Base-by-base conservation (phyloP, 2,888 invertebrate genomes). In the Fragum whitleyi region DNA sequence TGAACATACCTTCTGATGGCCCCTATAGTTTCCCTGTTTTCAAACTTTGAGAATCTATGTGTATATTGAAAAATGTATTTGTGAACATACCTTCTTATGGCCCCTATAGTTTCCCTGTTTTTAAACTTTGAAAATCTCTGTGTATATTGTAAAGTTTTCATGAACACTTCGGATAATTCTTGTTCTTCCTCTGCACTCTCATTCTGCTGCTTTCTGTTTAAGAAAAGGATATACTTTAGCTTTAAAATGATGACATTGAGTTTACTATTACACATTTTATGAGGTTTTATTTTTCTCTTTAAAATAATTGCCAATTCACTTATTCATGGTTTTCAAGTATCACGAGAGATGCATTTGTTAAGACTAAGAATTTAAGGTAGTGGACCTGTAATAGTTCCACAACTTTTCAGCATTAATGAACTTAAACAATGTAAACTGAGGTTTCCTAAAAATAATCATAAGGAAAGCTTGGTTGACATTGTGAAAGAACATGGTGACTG, bases 81-180 rank as follows among this genome's bases (percentile, higher is more conserved):
- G 32, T 36, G 3, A 26, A 26, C 26, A 11, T 90, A 98, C 98
- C 97, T 98, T 95, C 99, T 95, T 5, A 99, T 98, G 36, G 98
- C 97, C 74, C 97, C 96, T 87, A 99, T 99, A 6, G 98, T 99
- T 95, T 99, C 99, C 92, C 99, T 97, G 92, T 99, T 99, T 94
- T 98, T 99, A 94, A 99, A 99, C 93, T 98, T 98, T 80, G 98
- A 96, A 94, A 99, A 99, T 92, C 98, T 96, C 91, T 98, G 97
- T 7, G 98, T 98, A 93, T 99, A 99, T 61, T 97, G 98, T 32
- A 98, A 95, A 0, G 99, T 99, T 94, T 99, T 99, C 96, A 98
- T 97, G 93, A 99, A 99, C 11, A 99, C 99, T 94, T 99, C 99
- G 0, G 98, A 98, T 93, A 99, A 97, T 94, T 99, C 99, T 94